Conservation (phyloP, 2,888 invertebrate species). For the Polymixis lichenea region DNA sequence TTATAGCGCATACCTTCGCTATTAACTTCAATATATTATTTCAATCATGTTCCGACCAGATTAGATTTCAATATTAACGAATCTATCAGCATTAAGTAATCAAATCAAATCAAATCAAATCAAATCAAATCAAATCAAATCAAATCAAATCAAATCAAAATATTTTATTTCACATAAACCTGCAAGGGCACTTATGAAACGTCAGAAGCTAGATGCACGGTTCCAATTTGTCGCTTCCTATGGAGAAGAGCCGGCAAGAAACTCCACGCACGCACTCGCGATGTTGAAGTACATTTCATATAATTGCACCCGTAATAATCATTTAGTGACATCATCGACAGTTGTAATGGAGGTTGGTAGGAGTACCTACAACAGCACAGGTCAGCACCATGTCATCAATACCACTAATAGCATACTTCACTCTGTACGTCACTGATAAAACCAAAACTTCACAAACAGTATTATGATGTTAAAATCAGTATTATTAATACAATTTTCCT, state of each 20-base stretch:
- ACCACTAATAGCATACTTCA: neutral
- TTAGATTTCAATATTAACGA: constrained; percentile 20
- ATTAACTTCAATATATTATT: neutral
- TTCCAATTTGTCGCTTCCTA: too few species aligned
- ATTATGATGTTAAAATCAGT: neutral
- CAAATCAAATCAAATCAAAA: too few species aligned
- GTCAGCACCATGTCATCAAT: constrained; percentile 28
- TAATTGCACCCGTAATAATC: constrained; percentile 52
- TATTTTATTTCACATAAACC: too few species aligned
- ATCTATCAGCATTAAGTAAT: constrained; percentile 2
- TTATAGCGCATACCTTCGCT: neutral
- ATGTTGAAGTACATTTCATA: constrained; percentile 9
- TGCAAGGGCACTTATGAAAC: too few species aligned
- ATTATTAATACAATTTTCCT: constrained; percentile 23
- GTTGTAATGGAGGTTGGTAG: constrained; percentile 49
- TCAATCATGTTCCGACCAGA: neutral
- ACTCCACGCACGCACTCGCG: constrained; percentile 16
- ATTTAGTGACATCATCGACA: constrained; percentile 58
- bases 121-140: too few species aligned
- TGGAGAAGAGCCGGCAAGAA: too few species aligned
- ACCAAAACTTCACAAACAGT: too few species aligned
- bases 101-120: too few species aligned
- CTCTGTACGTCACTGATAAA: constrained; percentile 2
- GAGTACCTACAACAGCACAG: constrained; percentile 12
- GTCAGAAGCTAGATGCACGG: too few species aligned